Evolutionary conservation across 2,113 vertebrate species (phyloP).

Genomic region (Scopus umbretta): DNA sequence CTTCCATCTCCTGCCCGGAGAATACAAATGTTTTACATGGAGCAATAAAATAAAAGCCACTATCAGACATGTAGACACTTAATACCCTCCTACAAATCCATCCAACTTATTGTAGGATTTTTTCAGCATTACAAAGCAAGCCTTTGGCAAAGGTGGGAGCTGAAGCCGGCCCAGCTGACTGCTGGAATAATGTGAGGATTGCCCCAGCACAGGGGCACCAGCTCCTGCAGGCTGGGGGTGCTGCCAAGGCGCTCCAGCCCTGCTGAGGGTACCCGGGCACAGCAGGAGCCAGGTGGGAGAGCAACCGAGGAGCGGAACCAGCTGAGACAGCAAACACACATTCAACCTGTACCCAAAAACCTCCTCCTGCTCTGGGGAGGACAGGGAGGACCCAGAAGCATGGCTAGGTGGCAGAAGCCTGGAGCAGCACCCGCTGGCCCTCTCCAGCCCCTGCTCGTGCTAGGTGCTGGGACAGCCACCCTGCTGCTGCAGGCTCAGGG

Average conservation of each 20-base stretch:
- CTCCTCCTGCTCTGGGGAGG: neutral
- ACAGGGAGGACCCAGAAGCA: accelerated
- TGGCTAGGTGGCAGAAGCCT: neutral
- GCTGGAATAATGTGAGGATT: neutral
- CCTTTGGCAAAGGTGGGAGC: neutral
- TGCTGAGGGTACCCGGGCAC: accelerated
- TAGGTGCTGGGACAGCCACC: neutral
- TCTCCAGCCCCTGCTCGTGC: neutral
- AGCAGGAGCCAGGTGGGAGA: neutral
- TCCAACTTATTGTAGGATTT: neutral
- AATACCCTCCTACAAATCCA: neutral
- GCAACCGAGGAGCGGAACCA: accelerated
- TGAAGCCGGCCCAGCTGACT: neutral
- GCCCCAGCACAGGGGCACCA: neutral
- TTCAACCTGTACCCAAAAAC: neutral
- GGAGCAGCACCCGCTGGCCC: neutral
- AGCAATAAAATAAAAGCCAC: neutral
- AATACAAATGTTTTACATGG: neutral
- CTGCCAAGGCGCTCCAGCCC: neutral
- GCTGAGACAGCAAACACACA: neutral
- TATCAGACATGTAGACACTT: neutral
- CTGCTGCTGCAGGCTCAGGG: neutral
- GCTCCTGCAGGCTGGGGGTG: neutral
- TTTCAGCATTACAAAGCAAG: neutral
- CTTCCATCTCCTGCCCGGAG: neutral